Conservation (phyloP, 2,888 invertebrate genomes). For the Salpingus planirostris region DNA sequence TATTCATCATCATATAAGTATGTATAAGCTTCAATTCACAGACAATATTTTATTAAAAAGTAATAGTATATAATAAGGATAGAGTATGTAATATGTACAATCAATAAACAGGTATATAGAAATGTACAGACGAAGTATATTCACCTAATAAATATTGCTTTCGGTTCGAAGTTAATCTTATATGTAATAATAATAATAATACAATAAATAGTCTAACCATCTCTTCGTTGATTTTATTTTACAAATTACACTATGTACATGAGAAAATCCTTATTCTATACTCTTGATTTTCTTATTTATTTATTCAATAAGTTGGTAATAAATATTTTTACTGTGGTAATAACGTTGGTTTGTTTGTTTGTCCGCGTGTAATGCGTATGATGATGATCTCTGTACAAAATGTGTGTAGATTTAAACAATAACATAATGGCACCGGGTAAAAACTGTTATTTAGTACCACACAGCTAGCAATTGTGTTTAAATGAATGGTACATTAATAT, state of each 20-base stretch:
- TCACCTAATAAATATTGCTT: constrained; percentile 31
- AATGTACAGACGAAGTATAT: constrained; percentile 15
- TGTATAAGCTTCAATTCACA: constrained; percentile 14
- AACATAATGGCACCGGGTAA: constrained; percentile 18
- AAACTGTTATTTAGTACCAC: constrained; percentile 26
- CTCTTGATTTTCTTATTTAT: too few relatives aligned
- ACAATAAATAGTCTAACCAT: constrained; percentile 23
- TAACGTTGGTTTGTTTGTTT: too few relatives aligned
- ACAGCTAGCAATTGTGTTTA: constrained; percentile 37
- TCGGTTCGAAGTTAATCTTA: constrained; percentile 17
- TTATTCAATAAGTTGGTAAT: too few relatives aligned
- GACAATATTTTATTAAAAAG: too few relatives aligned
- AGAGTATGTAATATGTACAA: too few relatives aligned
- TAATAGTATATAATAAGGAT: too few relatives aligned
- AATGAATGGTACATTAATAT: constrained; percentile 38
- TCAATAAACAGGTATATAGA: constrained; percentile 27
- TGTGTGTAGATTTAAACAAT: constrained; percentile 20
- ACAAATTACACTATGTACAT: constrained; percentile 1
- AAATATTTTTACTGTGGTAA: too few relatives aligned
- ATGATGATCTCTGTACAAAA: too few relatives aligned
- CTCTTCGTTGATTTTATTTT: constrained; percentile 2
- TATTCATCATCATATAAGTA: too few relatives aligned
- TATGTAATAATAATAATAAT: too few relatives aligned
- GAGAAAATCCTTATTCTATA: too few relatives aligned
- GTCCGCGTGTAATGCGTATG: too few relatives aligned